These are phyloP conservation scores for Smittia sp. DNA, from an alignment of 2,888 invertebrate species.

Conservation along the genomic window DNA sequence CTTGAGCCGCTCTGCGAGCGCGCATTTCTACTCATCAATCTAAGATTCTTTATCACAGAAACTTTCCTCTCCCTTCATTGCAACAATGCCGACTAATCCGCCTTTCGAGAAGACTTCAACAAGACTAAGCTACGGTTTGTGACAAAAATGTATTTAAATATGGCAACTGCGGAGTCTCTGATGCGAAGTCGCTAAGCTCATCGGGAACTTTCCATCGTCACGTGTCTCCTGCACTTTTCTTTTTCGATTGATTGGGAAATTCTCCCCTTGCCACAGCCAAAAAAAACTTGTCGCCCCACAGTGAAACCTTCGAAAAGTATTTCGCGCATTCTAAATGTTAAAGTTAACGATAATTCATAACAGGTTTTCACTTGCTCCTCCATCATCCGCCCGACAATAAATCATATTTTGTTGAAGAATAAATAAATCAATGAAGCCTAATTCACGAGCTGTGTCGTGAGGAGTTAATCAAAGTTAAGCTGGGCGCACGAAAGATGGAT, in stretches of 20 bases:
- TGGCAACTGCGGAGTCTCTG: neutral
- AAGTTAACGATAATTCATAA: neutral
- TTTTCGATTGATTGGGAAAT: neutral
- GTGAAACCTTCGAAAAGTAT: too few relatives aligned
- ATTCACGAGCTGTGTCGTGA: neutral
- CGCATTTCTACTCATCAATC: neutral
- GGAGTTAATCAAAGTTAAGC: neutral
- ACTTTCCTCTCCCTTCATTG: slow-evolving; percentile 5
- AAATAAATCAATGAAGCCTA: neutral
- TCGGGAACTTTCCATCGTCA: neutral
- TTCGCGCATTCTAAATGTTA: too few relatives aligned
- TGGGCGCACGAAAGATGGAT: neutral
- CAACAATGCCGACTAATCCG: neutral
- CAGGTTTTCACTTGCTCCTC: neutral
- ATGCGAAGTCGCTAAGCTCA: neutral
- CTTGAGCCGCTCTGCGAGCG: slow-evolving; percentile 7
- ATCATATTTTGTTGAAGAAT: neutral
- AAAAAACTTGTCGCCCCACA: neutral
- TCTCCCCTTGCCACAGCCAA: neutral
- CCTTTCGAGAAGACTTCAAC: neutral
- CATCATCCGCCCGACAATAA: neutral
- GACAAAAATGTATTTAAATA: slow-evolving; percentile 2
- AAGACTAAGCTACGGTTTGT: neutral
- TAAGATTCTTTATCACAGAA: slow-evolving; percentile 22
- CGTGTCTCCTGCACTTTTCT: neutral